Evolutionary conservation across 2,113 vertebrate genomes (phyloP).

Genomic region (Tonatia bakeri): DNA sequence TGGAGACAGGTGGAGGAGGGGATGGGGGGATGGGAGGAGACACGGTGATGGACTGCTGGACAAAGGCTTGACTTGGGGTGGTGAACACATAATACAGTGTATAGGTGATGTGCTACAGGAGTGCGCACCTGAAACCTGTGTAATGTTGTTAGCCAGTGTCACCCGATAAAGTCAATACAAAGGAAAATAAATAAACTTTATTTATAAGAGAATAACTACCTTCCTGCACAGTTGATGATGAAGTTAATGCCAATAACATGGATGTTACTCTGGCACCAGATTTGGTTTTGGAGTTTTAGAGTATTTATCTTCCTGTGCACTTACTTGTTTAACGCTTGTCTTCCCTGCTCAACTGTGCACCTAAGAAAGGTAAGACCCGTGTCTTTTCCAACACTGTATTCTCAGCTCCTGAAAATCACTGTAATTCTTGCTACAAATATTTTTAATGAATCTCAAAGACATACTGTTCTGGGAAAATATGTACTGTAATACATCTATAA

Average conservation of each 20-base stretch:
- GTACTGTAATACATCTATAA: background rate
- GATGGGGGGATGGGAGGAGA: no score
- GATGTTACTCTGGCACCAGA: background rate
- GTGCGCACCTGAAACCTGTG: no score
- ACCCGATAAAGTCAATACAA: no score
- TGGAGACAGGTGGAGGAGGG: no score
- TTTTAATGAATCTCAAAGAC: background rate
- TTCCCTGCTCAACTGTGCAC: background rate
- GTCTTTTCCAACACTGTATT: background rate
- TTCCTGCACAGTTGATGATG: background rate
- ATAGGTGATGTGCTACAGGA: no score
- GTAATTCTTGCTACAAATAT: background rate
- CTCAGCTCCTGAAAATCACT: background rate
- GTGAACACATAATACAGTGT: no score
- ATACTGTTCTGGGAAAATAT: background rate
- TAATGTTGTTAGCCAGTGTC: no score
- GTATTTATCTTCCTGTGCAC: background rate
- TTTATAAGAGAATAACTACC: background rate
- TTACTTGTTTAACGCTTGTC: background rate
- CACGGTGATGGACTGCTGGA: no score
- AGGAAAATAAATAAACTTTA: background rate
- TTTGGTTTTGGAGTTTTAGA: background rate
- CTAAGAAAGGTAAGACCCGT: background rate
- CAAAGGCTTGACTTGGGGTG: no score
- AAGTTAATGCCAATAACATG: background rate